phyloP scores from a whole-genome alignment of 2,113 vertebrate genomes.

The Morone chrysops region DNA sequence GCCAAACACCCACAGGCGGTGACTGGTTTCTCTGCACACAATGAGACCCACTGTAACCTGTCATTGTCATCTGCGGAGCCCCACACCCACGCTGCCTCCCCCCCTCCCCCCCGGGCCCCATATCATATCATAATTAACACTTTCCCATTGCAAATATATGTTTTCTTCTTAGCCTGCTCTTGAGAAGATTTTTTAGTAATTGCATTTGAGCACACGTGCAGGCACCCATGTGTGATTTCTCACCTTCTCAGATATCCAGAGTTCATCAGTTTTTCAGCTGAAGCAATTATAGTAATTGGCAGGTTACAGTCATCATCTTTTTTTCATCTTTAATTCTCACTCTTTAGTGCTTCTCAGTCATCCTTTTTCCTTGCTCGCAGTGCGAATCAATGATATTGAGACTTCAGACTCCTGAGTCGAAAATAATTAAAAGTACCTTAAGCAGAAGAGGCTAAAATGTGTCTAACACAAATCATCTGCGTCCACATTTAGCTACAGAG shows the following conservation, averaged over 20 bases:
- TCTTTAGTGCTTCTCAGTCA: neutral
- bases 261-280: constrained; percentile 26
- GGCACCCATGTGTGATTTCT: neutral
- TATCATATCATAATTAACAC: constrained; percentile 49
- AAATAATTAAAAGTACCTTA: constrained; percentile 27
- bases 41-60: constrained; percentile 35
- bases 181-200: constrained; percentile 1
- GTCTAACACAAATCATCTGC: neutral
- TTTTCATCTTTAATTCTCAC: constrained; percentile 29
- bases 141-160: constrained; percentile 23
- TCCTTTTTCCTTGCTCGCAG: neutral
- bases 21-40: constrained; percentile 23
- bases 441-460: neutral
- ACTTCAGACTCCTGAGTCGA: neutral
- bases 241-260: neutral
- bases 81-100: constrained; percentile 2
- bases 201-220: neutral
- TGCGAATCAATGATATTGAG: constrained; percentile 18
- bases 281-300: constrained; percentile 61
- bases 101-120: neutral
- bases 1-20: constrained; percentile 26
- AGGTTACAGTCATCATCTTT: constrained; percentile 11
- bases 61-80: constrained; percentile 43
- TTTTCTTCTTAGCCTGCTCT: constrained; percentile 16
- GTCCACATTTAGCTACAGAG: constrained; percentile 13